A percentile compares a stretch with the other conserved stretches of the same genome.
These are phyloP conservation scores for Drosophila meridionalis DNA, from an alignment of 2,888 invertebrate species.

Conservation along the genomic window DNA sequence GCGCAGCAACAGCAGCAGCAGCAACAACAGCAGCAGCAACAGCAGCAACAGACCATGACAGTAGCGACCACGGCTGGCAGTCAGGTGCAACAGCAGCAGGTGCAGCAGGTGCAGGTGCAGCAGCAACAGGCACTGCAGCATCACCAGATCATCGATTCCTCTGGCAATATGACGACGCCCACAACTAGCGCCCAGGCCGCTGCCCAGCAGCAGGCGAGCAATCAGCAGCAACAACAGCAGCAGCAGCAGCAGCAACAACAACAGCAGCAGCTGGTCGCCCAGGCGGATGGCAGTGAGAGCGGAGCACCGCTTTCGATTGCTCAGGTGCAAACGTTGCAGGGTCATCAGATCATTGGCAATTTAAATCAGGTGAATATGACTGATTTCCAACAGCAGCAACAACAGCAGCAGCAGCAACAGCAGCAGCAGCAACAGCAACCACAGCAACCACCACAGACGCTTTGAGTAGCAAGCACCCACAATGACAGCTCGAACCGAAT, in stretches of 20 bases:
- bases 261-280: slow-evolving; percentile 83
- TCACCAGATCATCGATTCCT: slow-evolving; percentile 84
- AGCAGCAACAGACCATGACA: slow-evolving; percentile 70
- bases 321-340: slow-evolving; percentile 85
- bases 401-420: slow-evolving; percentile 59
- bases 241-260: slow-evolving; percentile 69
- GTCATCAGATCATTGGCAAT: slow-evolving; percentile 85
- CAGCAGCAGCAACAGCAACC: slow-evolving; percentile 59
- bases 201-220: slow-evolving; percentile 70
- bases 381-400: slow-evolving; percentile 83
- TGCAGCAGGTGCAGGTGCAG: slow-evolving; percentile 72
- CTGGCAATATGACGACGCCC: slow-evolving; percentile 83
- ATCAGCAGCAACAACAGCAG: slow-evolving; percentile 66
- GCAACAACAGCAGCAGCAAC: slow-evolving; percentile 64
- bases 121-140: slow-evolving; percentile 79
- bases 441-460: slow-evolving; percentile 72
- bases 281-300: slow-evolving; percentile 85
- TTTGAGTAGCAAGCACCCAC: slow-evolving; percentile 48
- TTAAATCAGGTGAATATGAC: slow-evolving; percentile 85
- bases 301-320: slow-evolving; percentile 85
- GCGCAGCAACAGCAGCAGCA: slow-evolving; percentile 74
- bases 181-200: slow-evolving; percentile 77
- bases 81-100: slow-evolving; percentile 78
- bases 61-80: slow-evolving; percentile 63
- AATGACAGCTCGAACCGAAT: slow-evolving; percentile 54